Evolutionary conservation across 2,888 invertebrate species (phyloP).

Genomic region (Hyposoter didymator): DNA sequence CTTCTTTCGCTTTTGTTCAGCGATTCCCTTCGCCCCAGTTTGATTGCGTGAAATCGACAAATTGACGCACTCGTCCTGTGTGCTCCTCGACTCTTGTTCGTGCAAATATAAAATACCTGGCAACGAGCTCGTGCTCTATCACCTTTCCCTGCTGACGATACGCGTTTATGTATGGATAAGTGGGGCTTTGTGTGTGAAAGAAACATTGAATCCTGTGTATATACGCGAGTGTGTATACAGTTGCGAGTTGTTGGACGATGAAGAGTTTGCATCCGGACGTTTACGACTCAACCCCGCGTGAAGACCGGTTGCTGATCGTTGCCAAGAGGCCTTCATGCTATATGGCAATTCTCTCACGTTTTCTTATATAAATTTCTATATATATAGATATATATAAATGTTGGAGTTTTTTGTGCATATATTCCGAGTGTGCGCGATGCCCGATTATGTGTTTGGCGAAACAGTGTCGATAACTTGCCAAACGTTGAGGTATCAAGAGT

Average conservation of each 20-base stretch:
- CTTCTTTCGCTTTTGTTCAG: not conserved
- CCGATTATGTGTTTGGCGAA: conserved; percentile 45
- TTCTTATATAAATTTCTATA: conserved; percentile 41
- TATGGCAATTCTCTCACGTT: conserved; percentile 52
- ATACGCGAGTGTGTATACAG: conserved; percentile 13
- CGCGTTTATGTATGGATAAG: conserved; percentile 5
- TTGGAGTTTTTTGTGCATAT: conserved; percentile 15
- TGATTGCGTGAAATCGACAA: conserved; percentile 8
- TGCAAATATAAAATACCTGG: conserved; percentile 21
- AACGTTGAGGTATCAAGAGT: conserved; percentile 32
- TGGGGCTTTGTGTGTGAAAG: not conserved
- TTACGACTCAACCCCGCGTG: conserved; percentile 64
- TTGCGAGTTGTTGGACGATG: conserved; percentile 53
- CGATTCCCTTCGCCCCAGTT: not conserved
- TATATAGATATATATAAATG: conserved; percentile 20
- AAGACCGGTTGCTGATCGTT: conserved; percentile 65
- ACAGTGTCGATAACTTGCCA: conserved; percentile 53
- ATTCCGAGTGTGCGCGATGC: conserved; percentile 13
- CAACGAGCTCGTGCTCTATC: conserved; percentile 29
- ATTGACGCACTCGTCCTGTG: not conserved
- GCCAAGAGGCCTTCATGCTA: conserved; percentile 35
- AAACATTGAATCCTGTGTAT: conserved; percentile 4
- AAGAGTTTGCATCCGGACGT: conserved; percentile 68
- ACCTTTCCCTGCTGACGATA: conserved; percentile 51
- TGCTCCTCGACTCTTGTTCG: conserved; percentile 30